phyloP scores from a whole-genome alignment of 2,113 vertebrate species.

The Cyphomyrus discorhynchus region DNA sequence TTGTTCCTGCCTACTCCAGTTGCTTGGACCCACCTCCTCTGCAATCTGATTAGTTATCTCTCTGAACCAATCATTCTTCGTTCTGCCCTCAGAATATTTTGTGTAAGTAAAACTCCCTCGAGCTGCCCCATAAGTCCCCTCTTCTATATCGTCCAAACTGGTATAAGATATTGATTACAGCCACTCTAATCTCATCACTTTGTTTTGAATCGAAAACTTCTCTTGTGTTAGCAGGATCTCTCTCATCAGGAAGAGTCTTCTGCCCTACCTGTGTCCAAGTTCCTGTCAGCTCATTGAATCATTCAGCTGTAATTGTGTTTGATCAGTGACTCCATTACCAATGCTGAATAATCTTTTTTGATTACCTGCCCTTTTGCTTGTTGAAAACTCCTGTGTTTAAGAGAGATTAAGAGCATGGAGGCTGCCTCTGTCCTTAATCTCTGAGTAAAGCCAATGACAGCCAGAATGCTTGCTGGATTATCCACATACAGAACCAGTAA shows the following conservation, averaged over 20 bases:
- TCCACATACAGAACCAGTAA: background rate
- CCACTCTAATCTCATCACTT: background rate
- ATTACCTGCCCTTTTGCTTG: conserved; percentile 24
- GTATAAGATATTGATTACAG: background rate
- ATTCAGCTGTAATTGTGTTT: conserved; percentile 42
- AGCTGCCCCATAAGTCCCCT: background rate
- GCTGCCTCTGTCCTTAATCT: background rate
- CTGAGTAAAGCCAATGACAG: background rate
- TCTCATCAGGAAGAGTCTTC: background rate
- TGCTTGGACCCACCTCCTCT: too few species aligned
- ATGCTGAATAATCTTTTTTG: conserved; percentile 49
- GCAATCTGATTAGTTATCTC: too few species aligned
- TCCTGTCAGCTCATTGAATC: conserved; percentile 31
- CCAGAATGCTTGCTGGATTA: background rate
- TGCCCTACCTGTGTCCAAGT: conserved; percentile 13
- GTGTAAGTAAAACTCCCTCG: too few species aligned
- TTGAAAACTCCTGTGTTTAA: background rate
- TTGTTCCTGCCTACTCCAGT: too few species aligned
- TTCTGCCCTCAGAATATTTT: too few species aligned
- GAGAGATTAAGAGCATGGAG: background rate
- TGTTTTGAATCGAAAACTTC: background rate
- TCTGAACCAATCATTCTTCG: too few species aligned
- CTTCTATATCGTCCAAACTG: background rate
- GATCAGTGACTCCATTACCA: conserved; percentile 38
- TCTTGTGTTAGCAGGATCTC: background rate